Base-by-base conservation (phyloP, 2,113 vertebrate genomes). In the Amazona guildingii region DNA sequence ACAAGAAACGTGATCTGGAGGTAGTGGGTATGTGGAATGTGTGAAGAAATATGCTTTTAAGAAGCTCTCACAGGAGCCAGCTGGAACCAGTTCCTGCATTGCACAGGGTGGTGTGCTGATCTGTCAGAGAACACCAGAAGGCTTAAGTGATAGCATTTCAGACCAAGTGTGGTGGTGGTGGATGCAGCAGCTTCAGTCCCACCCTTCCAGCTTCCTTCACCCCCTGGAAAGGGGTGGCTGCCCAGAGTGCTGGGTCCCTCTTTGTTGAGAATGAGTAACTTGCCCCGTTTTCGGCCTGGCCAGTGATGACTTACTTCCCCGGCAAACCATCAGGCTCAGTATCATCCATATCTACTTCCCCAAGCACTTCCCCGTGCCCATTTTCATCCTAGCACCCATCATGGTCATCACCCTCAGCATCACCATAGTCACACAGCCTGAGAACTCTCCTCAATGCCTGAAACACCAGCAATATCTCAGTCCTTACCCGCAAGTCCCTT, bases 11-110 rank as follows among this genome's bases (percentile, higher is more conserved):
- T 86, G 88, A 96, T 93, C 94, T 96, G 80, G 83, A 96, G 67
- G 48, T 72, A 82, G 80, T 54, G 79, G 48, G 57, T 49, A 33
- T 86, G 52, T 88, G 95, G 95, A 96, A 97, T 95, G 95, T 96
- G 91, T 96, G 95, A 96, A 95, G 84, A 97, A 96, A 95, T 84
- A 67, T 89, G 93, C 74, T 95, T 92, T 92, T 79, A 81, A 96
- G 95, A 55, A 79, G 43, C 75, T 94, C 81, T 91, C 80, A 52
- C 0, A 0, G 69, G 86, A 91, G 57, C 62, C 93, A 94, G 93
- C 86, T 95, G 94, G 89, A 95, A 72, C 17, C 39, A 62, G 81
- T 89, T 91, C 77, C 64, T 82, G 70, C 15, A 2, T 14, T 79
- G 77, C 4, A 3, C 69, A 27, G 39, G 20, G 55, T 54, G 55